Conservation (phyloP, 2,797 vertebrate genomes). For the Percopsis omiscomaycus region DNA sequence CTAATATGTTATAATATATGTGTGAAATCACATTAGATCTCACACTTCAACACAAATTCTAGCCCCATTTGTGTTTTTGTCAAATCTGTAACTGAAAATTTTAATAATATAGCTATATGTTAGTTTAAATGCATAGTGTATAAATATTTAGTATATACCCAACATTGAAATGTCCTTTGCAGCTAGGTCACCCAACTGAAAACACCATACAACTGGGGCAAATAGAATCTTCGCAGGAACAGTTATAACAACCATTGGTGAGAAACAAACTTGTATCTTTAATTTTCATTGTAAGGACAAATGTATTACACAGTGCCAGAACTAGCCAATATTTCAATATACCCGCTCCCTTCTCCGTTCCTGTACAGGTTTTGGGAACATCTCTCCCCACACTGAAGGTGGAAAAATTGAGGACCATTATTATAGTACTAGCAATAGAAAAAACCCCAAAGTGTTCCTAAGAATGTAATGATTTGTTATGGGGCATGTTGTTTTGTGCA, state of each 20-base stretch:
- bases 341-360: not conserved
- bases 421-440: not conserved
- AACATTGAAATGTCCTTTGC: no score
- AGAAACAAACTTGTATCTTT: constrained; percentile 36
- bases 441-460: not conserved
- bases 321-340: not conserved
- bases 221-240: constrained; percentile 94
- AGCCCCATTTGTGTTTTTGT: not conserved
- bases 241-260: constrained; percentile 98
- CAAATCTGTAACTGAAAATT: not conserved
- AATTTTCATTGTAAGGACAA: no score
- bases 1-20: constrained; percentile 1
- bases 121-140: not conserved
- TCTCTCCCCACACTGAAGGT: constrained; percentile 92
- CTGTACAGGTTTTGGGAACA: constrained; percentile 90
- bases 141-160: no score
- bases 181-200: no score
- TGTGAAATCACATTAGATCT: not conserved
- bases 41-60: not conserved
- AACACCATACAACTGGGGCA: no score
- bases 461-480: no score
- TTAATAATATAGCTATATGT: no score
- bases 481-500: not conserved
- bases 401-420: constrained; percentile 63
- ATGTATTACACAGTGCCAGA: not conserved